phyloP scores from a whole-genome alignment of 2,888 invertebrate genomes.

The Eupithecia dodoneata region DNA sequence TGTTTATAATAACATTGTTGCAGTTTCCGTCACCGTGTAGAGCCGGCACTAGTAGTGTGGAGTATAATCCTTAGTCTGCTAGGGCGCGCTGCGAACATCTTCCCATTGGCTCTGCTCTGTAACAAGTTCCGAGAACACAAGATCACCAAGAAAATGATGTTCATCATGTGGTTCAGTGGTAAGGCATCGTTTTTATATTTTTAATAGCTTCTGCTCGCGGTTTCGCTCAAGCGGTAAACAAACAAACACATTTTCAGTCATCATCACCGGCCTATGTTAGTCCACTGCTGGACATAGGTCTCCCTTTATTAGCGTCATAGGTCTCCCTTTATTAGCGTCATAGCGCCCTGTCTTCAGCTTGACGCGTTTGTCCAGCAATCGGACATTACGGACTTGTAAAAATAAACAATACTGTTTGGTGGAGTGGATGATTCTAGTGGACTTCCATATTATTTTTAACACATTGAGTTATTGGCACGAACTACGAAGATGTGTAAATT shows the following conservation, averaged over 20 bases:
- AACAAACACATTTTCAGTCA: background rate
- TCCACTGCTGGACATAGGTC: too few species aligned
- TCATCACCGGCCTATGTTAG: too few species aligned
- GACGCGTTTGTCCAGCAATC: too few species aligned
- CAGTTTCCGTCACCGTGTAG: slow-evolving; percentile 94
- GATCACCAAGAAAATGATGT: slow-evolving; percentile 99
- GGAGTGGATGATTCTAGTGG: too few species aligned
- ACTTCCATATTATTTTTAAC: too few species aligned
- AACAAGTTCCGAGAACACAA: slow-evolving; percentile 99
- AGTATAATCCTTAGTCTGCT: slow-evolving; percentile 95
- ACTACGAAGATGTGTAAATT: too few species aligned
- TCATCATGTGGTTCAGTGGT: slow-evolving; percentile 99
- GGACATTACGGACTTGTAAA: too few species aligned
- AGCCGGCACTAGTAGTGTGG: slow-evolving; percentile 96
- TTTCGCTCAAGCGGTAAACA: background rate
- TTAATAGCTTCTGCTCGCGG: background rate
- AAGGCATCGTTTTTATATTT: slow-evolving; percentile 27
- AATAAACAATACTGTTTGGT: too few species aligned
- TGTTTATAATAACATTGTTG: background rate
- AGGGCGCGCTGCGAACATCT: slow-evolving; percentile 98
- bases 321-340: too few species aligned
- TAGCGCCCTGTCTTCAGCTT: too few species aligned
- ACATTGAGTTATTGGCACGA: too few species aligned
- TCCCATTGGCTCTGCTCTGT: slow-evolving; percentile 95
- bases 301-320: too few species aligned